Base-by-base conservation (phyloP, 1,140 invertebrate genomes). In the Diorhabda sublineata region DNA sequence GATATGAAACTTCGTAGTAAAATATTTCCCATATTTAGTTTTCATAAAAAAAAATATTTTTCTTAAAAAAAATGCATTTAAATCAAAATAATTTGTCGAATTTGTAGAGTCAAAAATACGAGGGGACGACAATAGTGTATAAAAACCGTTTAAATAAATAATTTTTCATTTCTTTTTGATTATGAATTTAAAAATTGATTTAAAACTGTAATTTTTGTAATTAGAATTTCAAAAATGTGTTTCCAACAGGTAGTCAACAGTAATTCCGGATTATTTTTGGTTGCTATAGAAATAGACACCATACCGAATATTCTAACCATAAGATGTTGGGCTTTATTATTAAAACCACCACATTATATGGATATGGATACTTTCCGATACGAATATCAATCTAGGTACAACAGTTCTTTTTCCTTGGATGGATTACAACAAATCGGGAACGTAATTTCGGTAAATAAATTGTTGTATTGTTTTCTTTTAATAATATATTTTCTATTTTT, bases 311-410 rank as follows among this genome's bases (percentile, higher is more conserved):
- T 72, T 64, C 60, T 76, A 11, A 71, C 70, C 65, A 65, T 81
- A 6, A 70, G 79, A 9, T 72, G 75, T 42, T 81, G 79, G 80
- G 68, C 74, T 45, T 62, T 81, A 43, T 69, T 81, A 47, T 67
- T 80, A 9, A 69, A 77, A 8, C 71, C 78, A 2, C 79, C 80
- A 5, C 75, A 80, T 70, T 67, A 68, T 8, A 74, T 72, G 63
- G 75, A 75, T 41, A 11, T 75, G 2, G 45, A 61, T n/a, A 71
- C 61, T n/a, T 74, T 81, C 41, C 69, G 75, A 58, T 68, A 74
- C 63, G 70, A 73, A 58, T 81, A 79, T 62, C 73, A 74, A 5
- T 47, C 61, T n/a, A 69, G 72, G 44, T 80, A 75, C 69, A 73
- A 77, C n/a, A 74, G 67, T 45, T 71, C 69, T 58, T 75, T 79